Percentiles rank a stretch among this genome's conserved stretches.
phyloP scores from a whole-genome alignment of 2,888 invertebrate species.

The Agriopis marginaria region DNA sequence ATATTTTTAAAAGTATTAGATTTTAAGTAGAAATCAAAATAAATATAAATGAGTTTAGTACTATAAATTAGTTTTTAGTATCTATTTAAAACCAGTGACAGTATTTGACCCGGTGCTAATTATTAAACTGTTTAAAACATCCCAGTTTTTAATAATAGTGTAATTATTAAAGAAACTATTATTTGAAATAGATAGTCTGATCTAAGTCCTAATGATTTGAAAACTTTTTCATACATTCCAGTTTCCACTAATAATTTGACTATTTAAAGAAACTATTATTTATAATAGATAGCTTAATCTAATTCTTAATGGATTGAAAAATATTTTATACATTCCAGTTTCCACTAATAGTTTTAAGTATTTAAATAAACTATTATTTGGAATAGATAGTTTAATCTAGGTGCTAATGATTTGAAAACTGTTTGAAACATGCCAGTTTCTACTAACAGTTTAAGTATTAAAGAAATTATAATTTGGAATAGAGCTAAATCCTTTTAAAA shows the following conservation, averaged over 20 bases:
- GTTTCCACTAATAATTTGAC: too few relatives aligned
- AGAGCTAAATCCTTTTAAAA: not conserved
- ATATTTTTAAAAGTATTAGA: slow-evolving; percentile 39
- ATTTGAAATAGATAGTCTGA: not conserved
- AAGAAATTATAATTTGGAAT: too few relatives aligned
- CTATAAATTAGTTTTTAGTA: not conserved
- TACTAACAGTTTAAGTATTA: too few relatives aligned
- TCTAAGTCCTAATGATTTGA: not conserved
- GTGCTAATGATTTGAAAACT: too few relatives aligned
- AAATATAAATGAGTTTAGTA: not conserved
- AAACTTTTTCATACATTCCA: not conserved
- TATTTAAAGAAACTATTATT: too few relatives aligned
- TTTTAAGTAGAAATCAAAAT: not conserved
- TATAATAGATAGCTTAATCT: too few relatives aligned
- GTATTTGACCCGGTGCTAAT: not conserved
- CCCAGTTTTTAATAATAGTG: too few relatives aligned
- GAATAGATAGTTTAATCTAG: not conserved
- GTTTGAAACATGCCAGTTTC: too few relatives aligned
- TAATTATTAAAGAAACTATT: not conserved
- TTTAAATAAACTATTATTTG: not conserved
- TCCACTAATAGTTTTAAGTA: too few relatives aligned
- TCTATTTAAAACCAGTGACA: not conserved
- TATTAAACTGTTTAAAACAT: not conserved
- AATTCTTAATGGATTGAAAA: too few relatives aligned
- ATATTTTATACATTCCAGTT: too few relatives aligned